Percentiles rank a stretch among this genome's conserved stretches.
Evolutionary conservation across 1,140 invertebrate species (phyloP).

Genomic region (Arctopsyche grandis): DNA sequence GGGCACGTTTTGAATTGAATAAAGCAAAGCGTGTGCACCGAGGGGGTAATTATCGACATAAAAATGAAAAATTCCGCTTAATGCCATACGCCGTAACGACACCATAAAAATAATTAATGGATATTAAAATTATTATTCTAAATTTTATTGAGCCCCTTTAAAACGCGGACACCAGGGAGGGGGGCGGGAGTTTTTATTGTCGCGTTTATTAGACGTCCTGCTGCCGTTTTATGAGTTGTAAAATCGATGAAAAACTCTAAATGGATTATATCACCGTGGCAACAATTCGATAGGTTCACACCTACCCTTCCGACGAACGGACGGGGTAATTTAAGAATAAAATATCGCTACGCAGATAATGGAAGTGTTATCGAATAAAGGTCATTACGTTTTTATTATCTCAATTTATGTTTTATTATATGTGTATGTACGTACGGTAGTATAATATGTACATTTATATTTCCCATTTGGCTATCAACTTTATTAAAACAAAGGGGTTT

Average conservation of each 20-base stretch:
- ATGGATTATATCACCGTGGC: background rate
- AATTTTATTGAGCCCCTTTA: constrained; percentile 26
- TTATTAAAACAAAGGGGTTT: too few relatives aligned
- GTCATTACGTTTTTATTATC: constrained; percentile 5
- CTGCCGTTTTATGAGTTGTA: constrained; percentile 5
- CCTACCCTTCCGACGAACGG: background rate
- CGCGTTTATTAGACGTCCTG: constrained; percentile 20
- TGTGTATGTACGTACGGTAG: too few relatives aligned
- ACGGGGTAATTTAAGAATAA: background rate
- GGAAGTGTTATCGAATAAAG: constrained; percentile 16
- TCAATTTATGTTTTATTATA: background rate
- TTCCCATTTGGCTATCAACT: too few relatives aligned
- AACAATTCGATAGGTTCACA: background rate
- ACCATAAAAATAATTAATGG: constrained; percentile 31
- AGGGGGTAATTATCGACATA: background rate
- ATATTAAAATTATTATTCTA: constrained; percentile 27
- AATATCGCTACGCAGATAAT: background rate
- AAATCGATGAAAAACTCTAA: constrained; percentile 25
- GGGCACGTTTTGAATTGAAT: background rate
- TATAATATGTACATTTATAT: too few relatives aligned
- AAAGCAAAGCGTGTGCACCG: constrained; percentile 10
- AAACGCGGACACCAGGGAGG: background rate
- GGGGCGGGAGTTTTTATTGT: constrained; percentile 19
- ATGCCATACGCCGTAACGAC: constrained; percentile 13
- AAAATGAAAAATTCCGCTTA: constrained; percentile 26